A percentile compares a stretch with the other conserved stretches of the same genome.
Evolutionary conservation across 2,888 invertebrate species (phyloP).

Genomic region (Torymus texanus): DNA sequence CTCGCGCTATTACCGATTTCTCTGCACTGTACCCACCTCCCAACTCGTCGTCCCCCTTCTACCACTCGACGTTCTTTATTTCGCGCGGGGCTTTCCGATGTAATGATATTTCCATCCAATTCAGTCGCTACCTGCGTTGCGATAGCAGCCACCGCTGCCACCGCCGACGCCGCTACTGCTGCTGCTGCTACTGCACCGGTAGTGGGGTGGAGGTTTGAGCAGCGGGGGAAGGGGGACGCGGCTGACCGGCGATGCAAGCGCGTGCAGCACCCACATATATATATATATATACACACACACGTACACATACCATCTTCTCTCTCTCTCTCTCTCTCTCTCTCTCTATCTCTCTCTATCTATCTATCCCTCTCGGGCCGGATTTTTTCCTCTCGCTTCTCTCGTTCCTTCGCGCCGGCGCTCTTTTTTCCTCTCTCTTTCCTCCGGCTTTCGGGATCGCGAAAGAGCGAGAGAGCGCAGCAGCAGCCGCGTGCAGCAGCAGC

Average conservation of each 20-base stretch:
- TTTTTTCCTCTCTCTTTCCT: conserved; percentile 43
- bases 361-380: conserved; percentile 58
- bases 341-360: conserved; percentile 54
- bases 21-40: conserved; percentile 28
- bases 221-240: conserved; percentile 7
- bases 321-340: conserved; percentile 56
- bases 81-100: conserved; percentile 66
- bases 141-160: conserved; percentile 25
- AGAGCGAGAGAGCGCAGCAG: neutral
- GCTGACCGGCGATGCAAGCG: conserved; percentile 50
- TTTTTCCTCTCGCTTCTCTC: conserved; percentile 30
- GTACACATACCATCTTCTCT: conserved; percentile 55
- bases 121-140: conserved; percentile 27
- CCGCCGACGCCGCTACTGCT: neutral
- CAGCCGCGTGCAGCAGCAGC: conserved; percentile 32
- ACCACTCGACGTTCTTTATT: conserved; percentile 51
- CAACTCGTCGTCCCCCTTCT: conserved; percentile 26
- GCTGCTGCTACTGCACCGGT: conserved; percentile 8
- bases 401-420: conserved; percentile 8
- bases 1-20: conserved; percentile 30
- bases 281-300: neutral
- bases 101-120: conserved; percentile 73
- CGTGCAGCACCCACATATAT: too few relatives aligned
- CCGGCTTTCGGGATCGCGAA: neutral
- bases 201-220: neutral